phyloP scores from a whole-genome alignment of 2,113 vertebrate species.

The Camelus dromedarius region DNA sequence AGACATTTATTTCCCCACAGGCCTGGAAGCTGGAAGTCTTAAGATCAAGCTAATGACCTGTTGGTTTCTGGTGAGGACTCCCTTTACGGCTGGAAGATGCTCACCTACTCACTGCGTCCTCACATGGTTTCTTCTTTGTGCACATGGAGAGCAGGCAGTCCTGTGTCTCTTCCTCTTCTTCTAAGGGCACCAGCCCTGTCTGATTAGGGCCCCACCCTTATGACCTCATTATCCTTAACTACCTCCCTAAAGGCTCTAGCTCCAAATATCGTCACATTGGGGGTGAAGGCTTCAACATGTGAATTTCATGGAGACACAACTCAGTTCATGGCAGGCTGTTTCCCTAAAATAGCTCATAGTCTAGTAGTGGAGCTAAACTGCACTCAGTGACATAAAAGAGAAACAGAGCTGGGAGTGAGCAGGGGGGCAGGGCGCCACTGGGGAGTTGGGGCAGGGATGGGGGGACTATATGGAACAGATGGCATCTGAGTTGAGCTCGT shows the following conservation, averaged over 20 bases:
- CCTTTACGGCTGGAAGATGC: neutral
- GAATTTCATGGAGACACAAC: neutral
- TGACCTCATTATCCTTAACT: neutral
- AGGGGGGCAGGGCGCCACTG: accelerated
- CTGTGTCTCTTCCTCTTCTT: neutral
- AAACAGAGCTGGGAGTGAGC: neutral
- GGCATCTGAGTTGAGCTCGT: neutral
- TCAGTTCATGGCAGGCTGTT: neutral
- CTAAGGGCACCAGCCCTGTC: neutral
- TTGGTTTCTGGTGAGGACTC: neutral
- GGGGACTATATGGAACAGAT: neutral
- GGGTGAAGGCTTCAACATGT: neutral
- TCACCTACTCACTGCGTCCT: neutral
- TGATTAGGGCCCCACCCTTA: neutral
- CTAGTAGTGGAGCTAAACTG: neutral
- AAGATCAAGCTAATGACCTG: neutral
- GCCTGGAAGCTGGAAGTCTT: neutral
- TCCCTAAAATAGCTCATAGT: neutral
- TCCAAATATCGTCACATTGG: neutral
- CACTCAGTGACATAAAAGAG: neutral
- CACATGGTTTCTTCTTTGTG: neutral
- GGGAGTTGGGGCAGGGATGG: neutral
- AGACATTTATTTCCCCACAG: neutral
- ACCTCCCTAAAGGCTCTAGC: neutral
- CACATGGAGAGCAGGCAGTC: neutral